phyloP scores from a whole-genome alignment of 2,113 vertebrate genomes.

The Pseudonaja textilis region DNA sequence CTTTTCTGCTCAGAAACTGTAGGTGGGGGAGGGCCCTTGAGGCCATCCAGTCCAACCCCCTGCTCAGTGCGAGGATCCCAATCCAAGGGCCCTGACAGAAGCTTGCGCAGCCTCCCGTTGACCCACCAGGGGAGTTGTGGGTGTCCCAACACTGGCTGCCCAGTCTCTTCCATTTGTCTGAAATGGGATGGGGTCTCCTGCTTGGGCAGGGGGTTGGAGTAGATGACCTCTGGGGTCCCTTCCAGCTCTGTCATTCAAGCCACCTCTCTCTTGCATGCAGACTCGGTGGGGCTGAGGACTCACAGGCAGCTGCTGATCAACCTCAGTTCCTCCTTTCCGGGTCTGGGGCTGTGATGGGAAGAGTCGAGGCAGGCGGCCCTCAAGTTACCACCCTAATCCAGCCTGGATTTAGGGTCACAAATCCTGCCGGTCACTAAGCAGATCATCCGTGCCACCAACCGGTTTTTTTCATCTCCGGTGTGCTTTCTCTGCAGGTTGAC shows the following conservation, averaged over 20 bases:
- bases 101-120: no score
- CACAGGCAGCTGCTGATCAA: background rate
- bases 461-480: no score
- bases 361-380: background rate
- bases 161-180: no score
- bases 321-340: background rate
- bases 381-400: rapidly evolving
- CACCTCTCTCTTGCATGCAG: rapidly evolving
- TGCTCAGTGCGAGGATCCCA: no score
- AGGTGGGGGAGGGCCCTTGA: no score
- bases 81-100: no score
- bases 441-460: no score
- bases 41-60: no score
- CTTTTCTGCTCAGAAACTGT: no score
- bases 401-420: no score
- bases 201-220: background rate
- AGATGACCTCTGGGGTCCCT: background rate
- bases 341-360: background rate
- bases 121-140: background rate
- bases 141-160: no score
- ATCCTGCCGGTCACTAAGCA: no score
- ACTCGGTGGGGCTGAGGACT: background rate
- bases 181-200: background rate
- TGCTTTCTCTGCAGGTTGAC: background rate
- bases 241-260: background rate